Base-by-base conservation (phyloP, 2,888 invertebrate species). In the Epistrophe grossulariae region DNA sequence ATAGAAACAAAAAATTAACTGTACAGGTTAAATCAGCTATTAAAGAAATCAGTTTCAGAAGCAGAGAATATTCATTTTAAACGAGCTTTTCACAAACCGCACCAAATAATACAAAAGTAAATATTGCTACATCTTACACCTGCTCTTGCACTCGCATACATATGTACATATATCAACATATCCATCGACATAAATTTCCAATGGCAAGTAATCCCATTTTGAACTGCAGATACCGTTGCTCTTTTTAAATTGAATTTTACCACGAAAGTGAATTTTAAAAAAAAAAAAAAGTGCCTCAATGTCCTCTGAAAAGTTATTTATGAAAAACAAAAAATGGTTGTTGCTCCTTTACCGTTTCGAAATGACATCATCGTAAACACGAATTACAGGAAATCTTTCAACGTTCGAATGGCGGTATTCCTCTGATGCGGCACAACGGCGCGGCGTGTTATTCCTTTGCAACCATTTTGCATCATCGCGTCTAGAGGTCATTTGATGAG, bases 311-410 rank as follows among this genome's bases (percentile, higher is more conserved):
- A 24, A 43, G 19, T 13, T 38, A 71, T 68, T 38, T 38, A 38
- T 3, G 24, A 24, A 19, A 70, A 40, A 55, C 43, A 57, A 66
- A 66, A 50, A 66, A 48, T 28, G 40, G 43, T 15, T 74, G 45
- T 62, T 59, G 52, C 48, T 81, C 55, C 71, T 66, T 64, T 82
- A 64, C 57, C 38, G 24, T 43, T 64, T 28, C 35, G 15, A 64
- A 72, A 77, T 50, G 64, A 50, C 59, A 66, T 72, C 59, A 72
- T 72, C 82, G 82, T 77, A 77, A 78, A 76, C 70, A 57, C 55
- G 48, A 71, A 81, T 71, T 81, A 62, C 76, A 57, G 60, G 38
- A 74, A 80, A 74, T 80, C 74, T 80, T 80, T 80, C 62, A 70
- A 71, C 70, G 62, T 7, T 60, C 62, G 15, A 45, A 68, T 60